These are phyloP conservation scores for Harpagifer antarcticus DNA, from an alignment of 2,797 vertebrate genomes.

Conservation along the genomic window DNA sequence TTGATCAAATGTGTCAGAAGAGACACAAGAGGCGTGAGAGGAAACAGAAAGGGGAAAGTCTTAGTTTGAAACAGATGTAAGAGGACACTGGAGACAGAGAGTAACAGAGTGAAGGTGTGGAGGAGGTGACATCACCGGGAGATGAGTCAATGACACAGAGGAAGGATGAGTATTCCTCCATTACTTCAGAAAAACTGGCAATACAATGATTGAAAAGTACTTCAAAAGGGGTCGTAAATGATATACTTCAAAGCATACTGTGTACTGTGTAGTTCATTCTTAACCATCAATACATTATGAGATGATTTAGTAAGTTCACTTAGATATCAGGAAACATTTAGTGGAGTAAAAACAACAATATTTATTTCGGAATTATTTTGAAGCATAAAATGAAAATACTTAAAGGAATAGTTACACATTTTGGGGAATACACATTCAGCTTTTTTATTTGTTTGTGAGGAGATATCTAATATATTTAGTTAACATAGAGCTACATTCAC, in stretches of 20 bases:
- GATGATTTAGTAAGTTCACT: neutral
- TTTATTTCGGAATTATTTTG: neutral
- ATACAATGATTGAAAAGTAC: neutral
- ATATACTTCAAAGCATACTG: too few relatives aligned
- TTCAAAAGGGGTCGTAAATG: too few relatives aligned
- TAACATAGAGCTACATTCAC: too few relatives aligned
- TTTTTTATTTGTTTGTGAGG: neutral
- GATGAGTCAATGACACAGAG: constrained; percentile 26
- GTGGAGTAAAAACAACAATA: neutral
- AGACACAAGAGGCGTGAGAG: neutral
- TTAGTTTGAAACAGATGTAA: constrained; percentile 17
- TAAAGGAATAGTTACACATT: neutral
- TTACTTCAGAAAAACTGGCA: neutral
- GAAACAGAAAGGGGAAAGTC: neutral
- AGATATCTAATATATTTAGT: too few relatives aligned
- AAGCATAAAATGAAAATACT: neutral
- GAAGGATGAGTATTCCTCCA: neutral
- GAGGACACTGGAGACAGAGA: neutral
- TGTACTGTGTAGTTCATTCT: neutral
- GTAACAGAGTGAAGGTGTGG: constrained; percentile 24
- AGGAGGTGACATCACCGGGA: constrained; percentile 19
- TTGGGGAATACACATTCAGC: neutral
- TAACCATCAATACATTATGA: neutral
- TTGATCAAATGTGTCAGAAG: neutral
- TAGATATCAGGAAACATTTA: neutral